A percentile compares a stretch with the other conserved stretches of the same genome.
phyloP scores from a whole-genome alignment of 1,140 invertebrate genomes.

The Rhopalosiphum padi region DNA sequence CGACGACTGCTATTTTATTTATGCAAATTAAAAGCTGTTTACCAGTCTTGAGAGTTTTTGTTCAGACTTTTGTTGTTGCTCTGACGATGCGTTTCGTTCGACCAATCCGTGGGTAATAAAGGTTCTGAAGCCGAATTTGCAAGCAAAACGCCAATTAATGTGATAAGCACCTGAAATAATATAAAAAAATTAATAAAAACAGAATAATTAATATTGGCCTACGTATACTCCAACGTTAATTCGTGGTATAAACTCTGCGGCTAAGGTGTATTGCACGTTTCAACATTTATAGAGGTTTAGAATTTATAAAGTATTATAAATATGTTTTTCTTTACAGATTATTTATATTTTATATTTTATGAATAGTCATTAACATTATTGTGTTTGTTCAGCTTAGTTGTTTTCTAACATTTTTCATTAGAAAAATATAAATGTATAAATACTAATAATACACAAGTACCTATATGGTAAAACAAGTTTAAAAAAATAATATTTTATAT shows the following conservation, averaged over 20 bases:
- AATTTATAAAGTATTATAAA: not conserved
- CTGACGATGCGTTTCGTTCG: constrained; percentile 42
- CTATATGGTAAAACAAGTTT: not conserved
- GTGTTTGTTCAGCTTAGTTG: not conserved
- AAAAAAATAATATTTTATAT: not conserved
- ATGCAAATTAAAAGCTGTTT: not conserved
- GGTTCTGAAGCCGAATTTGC: constrained; percentile 52
- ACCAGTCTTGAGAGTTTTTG: constrained; percentile 52
- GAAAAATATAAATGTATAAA: not conserved
- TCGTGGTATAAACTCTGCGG: not conserved
- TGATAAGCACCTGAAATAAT: constrained; percentile 52
- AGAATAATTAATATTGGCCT: not conserved
- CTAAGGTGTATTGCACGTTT: too few relatives aligned
- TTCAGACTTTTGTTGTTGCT: constrained; percentile 51
- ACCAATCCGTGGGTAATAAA: constrained; percentile 22
- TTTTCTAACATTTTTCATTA: not conserved
- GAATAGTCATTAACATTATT: not conserved
- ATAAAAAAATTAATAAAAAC: not conserved
- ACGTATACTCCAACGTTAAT: not conserved
- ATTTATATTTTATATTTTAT: not conserved
- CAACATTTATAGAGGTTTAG: not conserved
- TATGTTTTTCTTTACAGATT: not conserved
- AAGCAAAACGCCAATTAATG: constrained; percentile 52
- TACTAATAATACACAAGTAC: not conserved
- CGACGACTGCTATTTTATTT: not conserved